Conservation (phyloP, 2,797 vertebrate genomes). For the Centroberyx gerrardi region DNA sequence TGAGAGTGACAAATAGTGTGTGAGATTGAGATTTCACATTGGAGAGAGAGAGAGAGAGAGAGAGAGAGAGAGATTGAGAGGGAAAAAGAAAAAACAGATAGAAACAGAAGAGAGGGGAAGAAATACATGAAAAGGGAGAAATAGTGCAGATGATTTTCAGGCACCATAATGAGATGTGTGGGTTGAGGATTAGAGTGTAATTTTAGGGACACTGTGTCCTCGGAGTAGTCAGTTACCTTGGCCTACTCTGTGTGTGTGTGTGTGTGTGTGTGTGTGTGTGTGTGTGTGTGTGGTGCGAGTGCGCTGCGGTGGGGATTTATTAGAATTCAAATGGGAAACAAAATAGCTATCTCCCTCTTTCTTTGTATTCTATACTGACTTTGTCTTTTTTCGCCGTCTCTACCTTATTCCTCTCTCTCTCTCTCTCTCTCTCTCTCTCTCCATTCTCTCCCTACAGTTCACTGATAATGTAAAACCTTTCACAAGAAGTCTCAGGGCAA, state of each 20-base stretch:
- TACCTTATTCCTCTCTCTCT: neutral
- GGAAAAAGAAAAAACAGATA: neutral
- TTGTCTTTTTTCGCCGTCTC: neutral
- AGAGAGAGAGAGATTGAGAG: neutral
- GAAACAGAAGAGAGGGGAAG: neutral
- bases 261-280: too few relatives aligned
- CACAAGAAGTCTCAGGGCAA: neutral
- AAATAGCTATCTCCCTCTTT: conserved; percentile 19
- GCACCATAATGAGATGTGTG: conserved; percentile 29
- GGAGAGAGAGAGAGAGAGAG: too few relatives aligned
- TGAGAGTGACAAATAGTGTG: neutral
- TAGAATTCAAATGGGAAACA: conserved; percentile 40
- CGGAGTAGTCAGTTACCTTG: conserved; percentile 3
- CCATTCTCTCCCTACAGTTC: neutral
- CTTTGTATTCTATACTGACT: neutral
- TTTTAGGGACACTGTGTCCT: conserved; percentile 47
- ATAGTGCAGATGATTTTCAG: conserved; percentile 25
- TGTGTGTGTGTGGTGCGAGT: too few relatives aligned
- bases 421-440: neutral
- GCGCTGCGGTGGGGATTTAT: conserved; percentile 1
- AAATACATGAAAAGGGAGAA: neutral
- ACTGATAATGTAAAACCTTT: neutral
- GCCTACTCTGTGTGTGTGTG: conserved; percentile 13
- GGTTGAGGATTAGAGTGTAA: conserved; percentile 49
- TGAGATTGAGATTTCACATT: neutral